Evolutionary conservation across 2,797 vertebrate genomes (phyloP).

Genomic region (Diplodus sargus): DNA sequence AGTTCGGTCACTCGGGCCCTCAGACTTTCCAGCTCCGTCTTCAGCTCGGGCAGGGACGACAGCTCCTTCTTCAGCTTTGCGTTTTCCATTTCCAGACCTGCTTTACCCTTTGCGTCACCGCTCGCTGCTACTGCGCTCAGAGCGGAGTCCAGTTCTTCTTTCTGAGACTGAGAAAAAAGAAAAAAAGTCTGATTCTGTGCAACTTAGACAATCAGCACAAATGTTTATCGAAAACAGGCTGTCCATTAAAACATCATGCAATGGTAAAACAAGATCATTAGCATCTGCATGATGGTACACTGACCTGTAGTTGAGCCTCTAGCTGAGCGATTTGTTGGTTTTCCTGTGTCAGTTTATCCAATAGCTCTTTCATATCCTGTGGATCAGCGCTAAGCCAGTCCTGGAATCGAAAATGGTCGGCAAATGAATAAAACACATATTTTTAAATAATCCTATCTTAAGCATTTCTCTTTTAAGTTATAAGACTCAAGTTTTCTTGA

Average conservation of each 20-base stretch:
- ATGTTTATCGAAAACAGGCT: conserved; percentile 8
- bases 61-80: conserved; percentile 81
- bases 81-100: conserved; percentile 82
- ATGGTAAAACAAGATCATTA: conserved; percentile 37
- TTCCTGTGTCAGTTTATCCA: conserved; percentile 93
- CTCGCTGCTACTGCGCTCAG: conserved; percentile 67
- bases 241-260: background rate
- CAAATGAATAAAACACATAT: conserved; percentile 57
- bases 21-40: conserved; percentile 85
- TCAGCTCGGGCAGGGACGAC: conserved; percentile 81
- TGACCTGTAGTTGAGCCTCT: conserved; percentile 91
- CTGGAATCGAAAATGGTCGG: conserved; percentile 67
- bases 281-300: conserved; percentile 33
- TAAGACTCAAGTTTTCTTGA: conserved; percentile 3
- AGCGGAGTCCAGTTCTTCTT: conserved; percentile 85
- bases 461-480: conserved; percentile 22
- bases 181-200: background rate
- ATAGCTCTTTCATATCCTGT: conserved; percentile 82
- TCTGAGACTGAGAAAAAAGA: conserved; percentile 84
- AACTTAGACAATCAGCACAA: background rate
- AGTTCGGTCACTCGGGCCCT: conserved; percentile 78
- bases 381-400: conserved; percentile 72
- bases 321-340: conserved; percentile 92
- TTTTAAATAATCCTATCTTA: conserved; percentile 36
- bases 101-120: conserved; percentile 59